Evolutionary conservation across 2,113 vertebrate genomes (phyloP).

Genomic region (Nansenia antarctica): DNA sequence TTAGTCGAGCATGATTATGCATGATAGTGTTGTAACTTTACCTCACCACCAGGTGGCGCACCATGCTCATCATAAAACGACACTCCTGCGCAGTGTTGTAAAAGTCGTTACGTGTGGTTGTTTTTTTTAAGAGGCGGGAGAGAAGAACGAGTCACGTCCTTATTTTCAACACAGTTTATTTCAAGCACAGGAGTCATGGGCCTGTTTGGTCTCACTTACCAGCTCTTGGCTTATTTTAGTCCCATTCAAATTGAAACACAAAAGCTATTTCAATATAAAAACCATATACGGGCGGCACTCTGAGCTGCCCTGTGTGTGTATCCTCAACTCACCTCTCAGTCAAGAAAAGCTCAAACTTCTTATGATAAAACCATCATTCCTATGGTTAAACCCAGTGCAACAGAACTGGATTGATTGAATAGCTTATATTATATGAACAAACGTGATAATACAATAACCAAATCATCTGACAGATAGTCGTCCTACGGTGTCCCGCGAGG

Average conservation of each 20-base stretch:
- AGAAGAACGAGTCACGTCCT: neutral
- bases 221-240: slow-evolving; percentile 54
- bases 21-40: too few relatives aligned
- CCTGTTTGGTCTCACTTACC: slow-evolving; percentile 67
- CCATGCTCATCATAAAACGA: neutral
- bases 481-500: slow-evolving; percentile 11
- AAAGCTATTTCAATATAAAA: slow-evolving; percentile 16
- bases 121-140: neutral
- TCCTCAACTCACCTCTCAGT: slow-evolving; percentile 42
- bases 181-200: slow-evolving; percentile 64
- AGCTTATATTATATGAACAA: slow-evolving; percentile 63
- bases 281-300: slow-evolving; percentile 27
- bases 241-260: slow-evolving; percentile 48
- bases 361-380: slow-evolving; percentile 33
- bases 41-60: slow-evolving; percentile 23
- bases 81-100: too few relatives aligned
- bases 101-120: neutral
- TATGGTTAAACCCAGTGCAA: slow-evolving; percentile 39
- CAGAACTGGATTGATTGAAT: slow-evolving; percentile 49
- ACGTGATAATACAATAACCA: slow-evolving; percentile 23
- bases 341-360: slow-evolving; percentile 45
- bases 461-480: slow-evolving; percentile 17
- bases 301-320: slow-evolving; percentile 18
- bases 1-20: too few relatives aligned
- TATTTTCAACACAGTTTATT: slow-evolving; percentile 71